Evolutionary conservation across 2,888 invertebrate genomes (phyloP).

Genomic region (Orthosia gothica): DNA sequence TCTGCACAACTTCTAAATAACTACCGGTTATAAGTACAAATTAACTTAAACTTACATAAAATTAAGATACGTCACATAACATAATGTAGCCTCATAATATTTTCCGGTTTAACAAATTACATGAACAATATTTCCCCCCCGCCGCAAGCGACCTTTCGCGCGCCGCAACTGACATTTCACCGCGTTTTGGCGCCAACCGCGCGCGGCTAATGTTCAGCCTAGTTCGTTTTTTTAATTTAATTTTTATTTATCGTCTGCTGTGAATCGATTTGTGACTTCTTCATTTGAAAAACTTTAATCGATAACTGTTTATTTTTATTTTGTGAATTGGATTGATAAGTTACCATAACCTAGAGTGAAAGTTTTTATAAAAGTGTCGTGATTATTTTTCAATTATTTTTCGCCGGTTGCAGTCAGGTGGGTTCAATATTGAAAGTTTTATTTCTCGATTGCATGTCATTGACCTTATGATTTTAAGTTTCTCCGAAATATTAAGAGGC

Average conservation of each 20-base stretch:
- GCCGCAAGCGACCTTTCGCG: slow-evolving; percentile 77
- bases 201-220: slow-evolving; percentile 54
- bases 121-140: slow-evolving; percentile 74
- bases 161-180: slow-evolving; percentile 84
- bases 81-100: slow-evolving; percentile 55
- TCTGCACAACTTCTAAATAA: too few species aligned
- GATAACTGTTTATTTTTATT: neutral
- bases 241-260: slow-evolving; percentile 26
- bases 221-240: slow-evolving; percentile 11
- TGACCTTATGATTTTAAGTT: slow-evolving; percentile 44
- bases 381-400: slow-evolving; percentile 16
- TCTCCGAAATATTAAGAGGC: neutral
- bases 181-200: slow-evolving; percentile 81
- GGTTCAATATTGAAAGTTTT: slow-evolving; percentile 35
- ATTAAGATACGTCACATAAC: slow-evolving; percentile 43
- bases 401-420: slow-evolving; percentile 45
- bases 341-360: slow-evolving; percentile 30
- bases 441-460: slow-evolving; percentile 15
- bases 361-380: slow-evolving; percentile 48
- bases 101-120: slow-evolving; percentile 63
- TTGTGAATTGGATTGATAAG: slow-evolving; percentile 12
- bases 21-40: neutral
- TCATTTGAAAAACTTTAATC: neutral
- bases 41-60: slow-evolving; percentile 27
- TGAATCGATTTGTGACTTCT: slow-evolving; percentile 28